phyloP scores from a whole-genome alignment of 2,797 vertebrate species.

The Chanos chanos region DNA sequence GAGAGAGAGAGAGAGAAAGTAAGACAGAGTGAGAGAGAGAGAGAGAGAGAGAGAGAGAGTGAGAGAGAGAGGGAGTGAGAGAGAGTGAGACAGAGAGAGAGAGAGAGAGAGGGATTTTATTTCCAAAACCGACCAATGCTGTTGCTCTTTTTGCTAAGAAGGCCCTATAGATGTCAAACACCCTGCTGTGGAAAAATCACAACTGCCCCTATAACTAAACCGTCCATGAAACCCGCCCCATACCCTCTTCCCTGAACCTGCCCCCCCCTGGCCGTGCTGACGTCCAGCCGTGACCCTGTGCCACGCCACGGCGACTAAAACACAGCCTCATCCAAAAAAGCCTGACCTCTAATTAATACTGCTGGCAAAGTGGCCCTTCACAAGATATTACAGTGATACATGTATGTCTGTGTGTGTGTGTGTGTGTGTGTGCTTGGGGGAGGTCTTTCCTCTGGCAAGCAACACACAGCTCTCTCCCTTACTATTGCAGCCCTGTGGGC shows the following conservation, averaged over 20 bases:
- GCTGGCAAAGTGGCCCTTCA: conserved; percentile 70
- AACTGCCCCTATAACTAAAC: too few species aligned
- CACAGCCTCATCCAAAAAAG: conserved; percentile 68
- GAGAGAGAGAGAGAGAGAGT: neutral
- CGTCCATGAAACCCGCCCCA: too few species aligned
- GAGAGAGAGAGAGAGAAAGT: neutral
- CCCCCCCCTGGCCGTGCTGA: conserved; percentile 30
- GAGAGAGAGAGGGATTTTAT: neutral
- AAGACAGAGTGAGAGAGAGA: neutral
- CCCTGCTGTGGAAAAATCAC: conserved; percentile 1
- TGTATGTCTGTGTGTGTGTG: conserved; percentile 42
- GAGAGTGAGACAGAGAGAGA: neutral
- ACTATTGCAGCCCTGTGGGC: too few species aligned
- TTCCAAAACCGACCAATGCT: too few species aligned
- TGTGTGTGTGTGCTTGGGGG: conserved; percentile 45
- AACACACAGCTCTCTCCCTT: too few species aligned
- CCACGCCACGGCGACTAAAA: conserved; percentile 55
- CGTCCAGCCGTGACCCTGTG: conserved; percentile 62
- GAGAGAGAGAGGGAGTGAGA: neutral
- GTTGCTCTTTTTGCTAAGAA: conserved; percentile 2
- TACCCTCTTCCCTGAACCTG: conserved; percentile 11
- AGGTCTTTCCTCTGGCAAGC: conserved; percentile 27
- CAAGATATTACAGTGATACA: conserved; percentile 58
- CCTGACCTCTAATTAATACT: conserved; percentile 79
- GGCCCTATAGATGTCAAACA: conserved; percentile 3